Base-by-base conservation (phyloP, 2,888 invertebrate genomes). In the Frankliniella fusca region DNA sequence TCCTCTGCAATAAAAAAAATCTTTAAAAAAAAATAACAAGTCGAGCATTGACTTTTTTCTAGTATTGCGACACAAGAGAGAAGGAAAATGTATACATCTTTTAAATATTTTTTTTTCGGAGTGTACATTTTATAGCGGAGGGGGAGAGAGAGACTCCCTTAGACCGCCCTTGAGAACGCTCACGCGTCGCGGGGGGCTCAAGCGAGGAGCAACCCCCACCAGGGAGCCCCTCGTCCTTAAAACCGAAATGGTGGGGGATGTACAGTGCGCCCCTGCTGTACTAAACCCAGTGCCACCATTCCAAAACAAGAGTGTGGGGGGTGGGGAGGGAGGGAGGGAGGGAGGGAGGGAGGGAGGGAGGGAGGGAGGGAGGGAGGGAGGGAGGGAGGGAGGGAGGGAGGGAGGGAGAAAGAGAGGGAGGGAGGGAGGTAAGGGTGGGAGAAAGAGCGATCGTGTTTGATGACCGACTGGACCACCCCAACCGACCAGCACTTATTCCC, bases 271-370 rank as follows among this genome's bases (percentile, higher is more conserved):
- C 70, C 70, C 70, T 76, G 27, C 70, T 76, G 70, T 76, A 76
- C 70, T 76, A 76, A 76, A 76, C 70, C 70, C 70, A 76, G 27
- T 76, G 70, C 70, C 70, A 27, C 70, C 23, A 76, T 76, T 76
- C 23, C 70, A 27, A n/a, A 76, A 76, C 27, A 54, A 54, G 54
- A 20, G 54, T 15, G 54, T 54, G 54, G 54, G 18, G 18, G 15
- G 54, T 18, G 54, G 54, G 54, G 54, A n/a, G n/a, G n/a, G n/a
- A n/a, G n/a, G n/a, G n/a, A n/a, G n/a, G n/a, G n/a, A n/a, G n/a
- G n/a, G n/a, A n/a, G n/a, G n/a, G n/a, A n/a, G 54, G 54, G 15
- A 20, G 10, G 2, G 54, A 54, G 54, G 20, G 54, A 54, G 15
- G n/a, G 61, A 61, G 15, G 18, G 15, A 8, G 15, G 18, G 61